A percentile compares a stretch with the other conserved stretches of the same genome.
These are phyloP conservation scores for Salvelinus fontinalis DNA, from an alignment of 2,113 vertebrate species.

Conservation along the genomic window DNA sequence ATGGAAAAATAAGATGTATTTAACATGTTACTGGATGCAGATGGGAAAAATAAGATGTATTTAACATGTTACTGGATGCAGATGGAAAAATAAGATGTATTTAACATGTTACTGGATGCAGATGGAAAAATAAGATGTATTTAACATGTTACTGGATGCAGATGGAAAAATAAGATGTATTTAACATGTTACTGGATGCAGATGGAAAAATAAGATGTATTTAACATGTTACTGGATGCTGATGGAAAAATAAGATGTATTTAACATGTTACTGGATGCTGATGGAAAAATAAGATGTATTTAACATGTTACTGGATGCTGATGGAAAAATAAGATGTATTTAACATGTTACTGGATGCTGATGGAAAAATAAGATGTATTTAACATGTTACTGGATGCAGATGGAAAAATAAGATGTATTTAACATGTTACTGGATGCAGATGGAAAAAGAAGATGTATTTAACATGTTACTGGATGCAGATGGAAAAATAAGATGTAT, in stretches of 20 bases:
- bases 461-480: conserved; percentile 10
- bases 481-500: neutral
- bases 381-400: conserved; percentile 10
- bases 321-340: neutral
- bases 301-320: conserved; percentile 10
- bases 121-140: neutral
- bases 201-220: neutral
- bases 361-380: neutral
- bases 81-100: neutral
- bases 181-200: conserved; percentile 10
- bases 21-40: conserved; percentile 10
- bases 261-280: conserved; percentile 10
- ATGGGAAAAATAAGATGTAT: neutral
- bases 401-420: neutral
- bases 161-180: neutral
- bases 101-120: conserved; percentile 10
- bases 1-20: neutral
- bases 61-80: conserved; percentile 10
- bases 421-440: conserved; percentile 10
- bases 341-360: conserved; percentile 10
- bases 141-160: conserved; percentile 10
- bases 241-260: neutral
- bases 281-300: neutral
- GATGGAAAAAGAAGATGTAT: neutral
- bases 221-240: conserved; percentile 10